Conservation (phyloP, 2,113 vertebrate genomes). For the Melanerpes aurifrons region DNA sequence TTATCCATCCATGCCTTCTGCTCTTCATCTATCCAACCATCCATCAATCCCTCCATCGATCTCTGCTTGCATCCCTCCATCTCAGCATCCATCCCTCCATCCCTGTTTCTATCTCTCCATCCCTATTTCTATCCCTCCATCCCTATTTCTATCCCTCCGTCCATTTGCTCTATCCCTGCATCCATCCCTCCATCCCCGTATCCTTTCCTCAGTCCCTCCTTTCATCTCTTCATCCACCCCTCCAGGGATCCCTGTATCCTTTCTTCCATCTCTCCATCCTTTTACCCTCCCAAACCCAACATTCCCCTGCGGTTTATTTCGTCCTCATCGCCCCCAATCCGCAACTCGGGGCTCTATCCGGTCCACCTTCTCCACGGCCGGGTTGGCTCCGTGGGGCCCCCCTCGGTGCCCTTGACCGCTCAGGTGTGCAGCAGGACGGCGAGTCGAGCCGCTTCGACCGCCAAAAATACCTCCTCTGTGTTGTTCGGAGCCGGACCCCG, state of each 20-base stretch:
- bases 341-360: not conserved
- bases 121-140: too few relatives aligned
- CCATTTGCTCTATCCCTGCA: not conserved
- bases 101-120: not conserved
- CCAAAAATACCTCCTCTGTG: fast-evolving
- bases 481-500: not conserved
- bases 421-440: not conserved
- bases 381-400: not conserved
- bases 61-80: not conserved
- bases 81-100: too few relatives aligned
- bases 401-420: not conserved
- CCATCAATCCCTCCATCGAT: not conserved
- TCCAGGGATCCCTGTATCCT: not conserved
- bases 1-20: not conserved
- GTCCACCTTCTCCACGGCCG: not conserved
- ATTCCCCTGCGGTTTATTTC: not conserved
- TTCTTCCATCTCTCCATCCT: not conserved
- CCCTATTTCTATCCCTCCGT: too few relatives aligned
- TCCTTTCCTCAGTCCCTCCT: not conserved
- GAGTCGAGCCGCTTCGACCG: not conserved
- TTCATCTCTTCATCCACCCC: too few relatives aligned
- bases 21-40: not conserved
- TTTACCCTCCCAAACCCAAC: not conserved
- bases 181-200: too few relatives aligned
- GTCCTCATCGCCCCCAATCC: not conserved